Conservation (phyloP, 2,113 vertebrate genomes). For the Myotis davidii region DNA sequence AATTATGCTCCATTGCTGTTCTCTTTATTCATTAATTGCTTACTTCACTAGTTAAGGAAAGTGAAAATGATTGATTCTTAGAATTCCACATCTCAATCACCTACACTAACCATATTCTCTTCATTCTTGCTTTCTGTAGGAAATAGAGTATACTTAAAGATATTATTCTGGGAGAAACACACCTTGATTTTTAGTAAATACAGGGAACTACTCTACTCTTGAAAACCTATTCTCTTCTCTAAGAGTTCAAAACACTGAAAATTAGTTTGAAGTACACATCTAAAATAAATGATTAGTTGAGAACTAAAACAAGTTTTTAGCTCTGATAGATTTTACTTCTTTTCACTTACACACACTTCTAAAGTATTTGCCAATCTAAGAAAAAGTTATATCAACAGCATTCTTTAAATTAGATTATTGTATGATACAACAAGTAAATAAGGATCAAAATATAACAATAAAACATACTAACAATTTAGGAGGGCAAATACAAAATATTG, state of each 20-base stretch:
- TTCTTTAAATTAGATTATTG: neutral
- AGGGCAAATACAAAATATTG: constrained; percentile 19
- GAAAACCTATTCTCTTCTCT: neutral
- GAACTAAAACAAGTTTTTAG: constrained; percentile 24
- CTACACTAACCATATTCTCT: neutral
- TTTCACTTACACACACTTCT: neutral
- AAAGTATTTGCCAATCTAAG: constrained; percentile 22
- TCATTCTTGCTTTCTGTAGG: neutral
- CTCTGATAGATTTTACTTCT: neutral
- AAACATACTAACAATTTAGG: neutral
- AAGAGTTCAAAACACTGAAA: constrained; percentile 16
- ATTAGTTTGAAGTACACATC: neutral
- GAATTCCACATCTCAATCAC: neutral
- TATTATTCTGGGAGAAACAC: neutral
- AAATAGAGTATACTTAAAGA: neutral
- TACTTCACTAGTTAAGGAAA: neutral
- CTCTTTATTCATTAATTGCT: constrained; percentile 37
- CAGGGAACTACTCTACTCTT: neutral
- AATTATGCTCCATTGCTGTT: neutral
- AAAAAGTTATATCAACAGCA: neutral
- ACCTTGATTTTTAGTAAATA: neutral
- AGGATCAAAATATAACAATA: constrained; percentile 50
- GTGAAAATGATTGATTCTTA: constrained; percentile 35
- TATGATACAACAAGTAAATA: neutral
- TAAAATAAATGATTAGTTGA: constrained; percentile 21